phyloP scores from a whole-genome alignment of 2,797 vertebrate genomes.

The Spheniscus humboldti region DNA sequence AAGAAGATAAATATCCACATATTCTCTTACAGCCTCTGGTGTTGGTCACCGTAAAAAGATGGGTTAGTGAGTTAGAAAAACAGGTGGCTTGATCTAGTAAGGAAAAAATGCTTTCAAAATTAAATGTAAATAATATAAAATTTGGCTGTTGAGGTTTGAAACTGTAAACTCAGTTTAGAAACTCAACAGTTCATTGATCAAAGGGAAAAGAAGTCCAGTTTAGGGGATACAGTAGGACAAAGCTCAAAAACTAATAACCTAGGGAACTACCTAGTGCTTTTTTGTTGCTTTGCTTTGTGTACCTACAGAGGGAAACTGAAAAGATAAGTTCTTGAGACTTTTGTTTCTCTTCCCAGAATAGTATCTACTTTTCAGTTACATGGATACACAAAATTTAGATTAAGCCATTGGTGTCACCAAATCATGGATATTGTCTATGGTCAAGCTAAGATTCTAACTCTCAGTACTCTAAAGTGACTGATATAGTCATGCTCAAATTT shows the following conservation, averaged over 20 bases:
- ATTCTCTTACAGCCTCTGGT: neutral
- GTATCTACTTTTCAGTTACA: neutral
- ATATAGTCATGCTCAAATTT: neutral
- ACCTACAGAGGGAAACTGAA: neutral
- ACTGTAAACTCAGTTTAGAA: neutral
- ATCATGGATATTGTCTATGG: neutral
- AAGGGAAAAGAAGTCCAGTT: neutral
- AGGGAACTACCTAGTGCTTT: neutral
- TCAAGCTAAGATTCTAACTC: neutral
- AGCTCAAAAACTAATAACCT: neutral
- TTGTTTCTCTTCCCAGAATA: neutral
- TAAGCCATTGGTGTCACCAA: neutral
- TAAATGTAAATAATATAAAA: neutral
- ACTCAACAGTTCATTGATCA: neutral
- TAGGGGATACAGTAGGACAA: neutral
- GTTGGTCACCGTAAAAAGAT: neutral
- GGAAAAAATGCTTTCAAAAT: neutral
- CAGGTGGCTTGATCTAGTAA: neutral
- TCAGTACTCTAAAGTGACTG: neutral
- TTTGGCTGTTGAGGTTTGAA: neutral
- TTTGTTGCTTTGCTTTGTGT: neutral
- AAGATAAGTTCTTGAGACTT: neutral
- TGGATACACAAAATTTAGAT: neutral
- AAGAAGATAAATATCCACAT: neutral
- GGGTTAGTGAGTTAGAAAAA: neutral